phyloP scores from a whole-genome alignment of 37 sponge, comb jelly and placozoan species.

The Cladorhizidae sp. region DNA sequence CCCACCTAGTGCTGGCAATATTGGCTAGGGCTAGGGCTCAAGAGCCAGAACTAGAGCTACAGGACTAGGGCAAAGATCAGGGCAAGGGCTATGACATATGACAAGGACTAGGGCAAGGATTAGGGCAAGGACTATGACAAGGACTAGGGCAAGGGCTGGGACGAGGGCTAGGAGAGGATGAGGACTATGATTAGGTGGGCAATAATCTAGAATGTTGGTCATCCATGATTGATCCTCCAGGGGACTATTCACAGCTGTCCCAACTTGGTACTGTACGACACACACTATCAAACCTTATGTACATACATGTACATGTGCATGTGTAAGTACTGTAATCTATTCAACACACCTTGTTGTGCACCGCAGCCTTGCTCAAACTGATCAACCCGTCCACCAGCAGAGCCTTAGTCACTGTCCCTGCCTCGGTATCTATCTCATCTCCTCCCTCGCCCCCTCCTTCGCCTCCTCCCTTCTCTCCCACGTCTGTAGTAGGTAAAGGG shows the following conservation, averaged over 20 bases:
- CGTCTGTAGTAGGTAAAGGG: slow-evolving; percentile 30
- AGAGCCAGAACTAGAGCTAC: background rate
- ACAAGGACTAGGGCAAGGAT: no score
- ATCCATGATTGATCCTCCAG: no score
- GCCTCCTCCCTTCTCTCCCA: slow-evolving; percentile 3
- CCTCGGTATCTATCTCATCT: background rate
- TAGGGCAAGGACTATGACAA: background rate
- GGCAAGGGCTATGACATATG: no score
- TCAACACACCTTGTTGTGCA: slow-evolving; percentile 44
- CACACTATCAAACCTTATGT: no score
- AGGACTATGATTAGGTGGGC: background rate
- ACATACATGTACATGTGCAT: background rate
- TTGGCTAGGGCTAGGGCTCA: no score
- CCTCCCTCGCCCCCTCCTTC: background rate
- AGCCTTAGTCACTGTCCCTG: background rate
- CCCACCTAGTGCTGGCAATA: no score
- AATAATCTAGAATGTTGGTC: no score
- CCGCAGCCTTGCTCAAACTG: slow-evolving; percentile 5
- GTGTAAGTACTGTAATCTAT: background rate
- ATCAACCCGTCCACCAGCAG: slow-evolving; percentile 17
- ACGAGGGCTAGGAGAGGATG: background rate
- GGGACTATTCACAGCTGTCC: no score
- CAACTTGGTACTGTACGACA: no score
- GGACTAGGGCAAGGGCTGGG: background rate
- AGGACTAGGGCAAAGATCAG: background rate